Evolutionary conservation across 2,113 vertebrate species (phyloP).

Genomic region (Ahaetulla prasina): DNA sequence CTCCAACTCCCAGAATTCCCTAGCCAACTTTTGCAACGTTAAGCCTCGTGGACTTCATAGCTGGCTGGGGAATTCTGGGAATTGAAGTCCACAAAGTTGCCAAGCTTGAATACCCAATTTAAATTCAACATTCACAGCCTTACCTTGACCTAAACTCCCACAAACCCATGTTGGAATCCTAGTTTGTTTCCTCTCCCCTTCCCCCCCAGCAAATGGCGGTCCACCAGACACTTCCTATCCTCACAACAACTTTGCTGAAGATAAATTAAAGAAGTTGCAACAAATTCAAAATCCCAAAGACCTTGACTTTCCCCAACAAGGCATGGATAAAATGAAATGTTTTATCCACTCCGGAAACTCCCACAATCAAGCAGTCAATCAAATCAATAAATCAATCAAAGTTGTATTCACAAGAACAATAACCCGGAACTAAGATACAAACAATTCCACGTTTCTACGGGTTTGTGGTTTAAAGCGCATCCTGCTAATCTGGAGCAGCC

Average conservation of each 20-base stretch:
- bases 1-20: no score
- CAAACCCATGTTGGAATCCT: neutral
- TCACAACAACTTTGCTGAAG: neutral
- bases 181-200: neutral
- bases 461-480: neutral
- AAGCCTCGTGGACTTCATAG: no score
- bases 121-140: neutral
- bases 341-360: neutral
- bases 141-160: neutral
- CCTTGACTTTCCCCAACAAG: neutral
- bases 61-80: no score
- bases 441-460: neutral
- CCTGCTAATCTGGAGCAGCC: neutral
- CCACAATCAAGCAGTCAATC: neutral
- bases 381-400: neutral
- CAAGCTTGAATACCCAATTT: neutral
- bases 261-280: neutral
- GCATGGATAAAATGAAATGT: neutral
- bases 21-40: no score
- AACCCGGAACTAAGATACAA: neutral
- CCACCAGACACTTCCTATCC: neutral
- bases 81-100: no score
- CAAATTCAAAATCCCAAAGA: neutral
- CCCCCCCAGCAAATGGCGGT: neutral
- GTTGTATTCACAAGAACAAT: neutral